Evolutionary conservation across 2,797 vertebrate genomes (phyloP), one percentile per base, ranked within the genome.

Genomic region (Phalanger gymnotis): DNA sequence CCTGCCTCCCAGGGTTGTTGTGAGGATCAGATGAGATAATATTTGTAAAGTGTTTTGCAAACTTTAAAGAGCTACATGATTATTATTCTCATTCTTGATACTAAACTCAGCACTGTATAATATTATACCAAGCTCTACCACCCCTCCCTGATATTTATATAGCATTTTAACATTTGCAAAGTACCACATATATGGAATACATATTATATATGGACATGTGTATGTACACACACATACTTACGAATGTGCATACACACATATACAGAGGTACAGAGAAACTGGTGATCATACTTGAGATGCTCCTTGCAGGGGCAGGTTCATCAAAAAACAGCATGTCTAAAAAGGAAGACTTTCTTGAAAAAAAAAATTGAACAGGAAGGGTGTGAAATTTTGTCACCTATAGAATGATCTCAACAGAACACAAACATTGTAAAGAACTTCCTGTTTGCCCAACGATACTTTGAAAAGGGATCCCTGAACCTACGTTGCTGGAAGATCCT

Each of bases 341-440:
- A n/a, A n/a, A 58, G 56, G 55, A 56, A 58, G 28, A 57, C 28
- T 58, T 92, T 57, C 27, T 55, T 51, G 30, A 58, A 7, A 34
- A 53, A 53, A 58, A 13, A 53, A 12, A 5, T 95, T 61, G 73
- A 51, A 25, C 54, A 58, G 0, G 53, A 90, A 94, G n/a, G 6
- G 4, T 31, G 54, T 92, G 27, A 11, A 92, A 54, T 90, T 22
- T 40, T 6, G 56, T 54, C 52, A 30, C 51, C 31, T 87, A 61
- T n/a, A 91, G 95, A 93, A 95, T 34, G 1, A 93, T 87, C 1
- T 58, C 56, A 34, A 34, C 9, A 14, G 30, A 12, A 34, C 58
- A 34, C 31, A 58, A 58, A 31, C 57, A 34, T 51, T 92, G 91
- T 61, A 90, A 66, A 87, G 5, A 57, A 56, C 22, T 91, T 97